These are phyloP conservation scores for Lytechinus pictus DNA, from an alignment of 35 echinoderm and acorn worm species.

Conservation along the genomic window DNA sequence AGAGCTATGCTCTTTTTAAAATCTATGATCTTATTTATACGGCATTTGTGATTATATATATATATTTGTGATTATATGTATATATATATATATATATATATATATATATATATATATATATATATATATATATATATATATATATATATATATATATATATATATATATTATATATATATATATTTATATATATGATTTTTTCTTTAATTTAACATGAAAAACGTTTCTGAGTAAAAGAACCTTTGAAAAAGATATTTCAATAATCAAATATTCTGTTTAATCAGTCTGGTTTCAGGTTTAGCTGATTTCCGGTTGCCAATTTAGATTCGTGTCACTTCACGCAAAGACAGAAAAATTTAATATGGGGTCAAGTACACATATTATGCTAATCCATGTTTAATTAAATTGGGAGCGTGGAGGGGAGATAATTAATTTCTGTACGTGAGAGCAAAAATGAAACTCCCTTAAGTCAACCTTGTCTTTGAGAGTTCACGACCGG, in stretches of 20 bases:
- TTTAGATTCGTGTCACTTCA: neutral
- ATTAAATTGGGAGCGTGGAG: neutral
- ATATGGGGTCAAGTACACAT: neutral
- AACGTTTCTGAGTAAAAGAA: no score
- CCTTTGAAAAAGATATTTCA: neutral
- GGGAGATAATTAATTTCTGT: neutral
- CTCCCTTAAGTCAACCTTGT: neutral
- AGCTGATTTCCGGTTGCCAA: conserved; percentile 15
- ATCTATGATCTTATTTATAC: no score
- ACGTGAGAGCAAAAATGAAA: conserved; percentile 11
- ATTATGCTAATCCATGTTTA: neutral
- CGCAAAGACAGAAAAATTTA: neutral
- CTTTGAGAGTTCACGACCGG: neutral
- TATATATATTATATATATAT: no score
- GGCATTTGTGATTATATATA: no score
- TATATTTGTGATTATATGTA: no score
- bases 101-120: no score
- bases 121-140: no score
- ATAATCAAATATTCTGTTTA: neutral
- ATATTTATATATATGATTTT: no score
- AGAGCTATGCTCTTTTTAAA: no score
- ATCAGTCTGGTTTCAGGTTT: neutral
- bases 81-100: no score
- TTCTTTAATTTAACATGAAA: no score
- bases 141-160: no score